These are phyloP conservation scores for Amblyjoppa proteus DNA, from an alignment of 2,888 invertebrate species.

Conservation along the genomic window DNA sequence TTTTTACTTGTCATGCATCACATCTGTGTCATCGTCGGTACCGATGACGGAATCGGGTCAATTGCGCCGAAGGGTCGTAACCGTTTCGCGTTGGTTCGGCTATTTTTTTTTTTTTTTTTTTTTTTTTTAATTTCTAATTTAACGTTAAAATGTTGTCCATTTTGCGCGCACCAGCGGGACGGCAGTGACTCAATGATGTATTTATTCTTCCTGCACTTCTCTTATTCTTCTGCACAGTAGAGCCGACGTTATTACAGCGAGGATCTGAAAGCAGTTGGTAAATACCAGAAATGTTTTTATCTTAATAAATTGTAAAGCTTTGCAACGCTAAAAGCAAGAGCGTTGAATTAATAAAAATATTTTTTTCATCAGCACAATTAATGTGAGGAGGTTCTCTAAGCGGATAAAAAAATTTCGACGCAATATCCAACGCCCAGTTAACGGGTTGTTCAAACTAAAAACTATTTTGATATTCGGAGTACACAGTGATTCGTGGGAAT, in stretches of 20 bases:
- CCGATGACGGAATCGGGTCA: conserved; percentile 11
- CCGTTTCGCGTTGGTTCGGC: conserved; percentile 6
- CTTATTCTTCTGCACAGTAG: conserved; percentile 78
- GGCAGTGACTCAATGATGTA: conserved; percentile 59
- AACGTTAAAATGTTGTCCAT: conserved; percentile 56
- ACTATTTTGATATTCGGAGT: too few species aligned
- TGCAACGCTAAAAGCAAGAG: not conserved
- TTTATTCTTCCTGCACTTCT: conserved; percentile 73
- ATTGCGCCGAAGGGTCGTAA: not conserved
- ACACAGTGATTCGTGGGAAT: too few species aligned
- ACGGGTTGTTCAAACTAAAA: too few species aligned
- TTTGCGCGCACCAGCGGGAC: conserved; percentile 58
- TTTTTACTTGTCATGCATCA: conserved; percentile 20
- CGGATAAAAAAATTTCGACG: too few species aligned
- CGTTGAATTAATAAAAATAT: not conserved
- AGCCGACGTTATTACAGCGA: conserved; percentile 80
- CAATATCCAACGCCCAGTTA: too few species aligned
- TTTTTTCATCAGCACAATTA: too few species aligned
- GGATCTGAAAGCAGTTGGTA: conserved; percentile 72
- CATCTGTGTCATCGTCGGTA: conserved; percentile 34
- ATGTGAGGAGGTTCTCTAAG: too few species aligned
- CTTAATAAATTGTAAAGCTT: not conserved
- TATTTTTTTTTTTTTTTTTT: conserved; percentile 22
- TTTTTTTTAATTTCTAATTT: conserved; percentile 52
- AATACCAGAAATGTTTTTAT: conserved; percentile 16